Conservation (phyloP, 1,140 invertebrate species). For the Drosophila rhopaloa region DNA sequence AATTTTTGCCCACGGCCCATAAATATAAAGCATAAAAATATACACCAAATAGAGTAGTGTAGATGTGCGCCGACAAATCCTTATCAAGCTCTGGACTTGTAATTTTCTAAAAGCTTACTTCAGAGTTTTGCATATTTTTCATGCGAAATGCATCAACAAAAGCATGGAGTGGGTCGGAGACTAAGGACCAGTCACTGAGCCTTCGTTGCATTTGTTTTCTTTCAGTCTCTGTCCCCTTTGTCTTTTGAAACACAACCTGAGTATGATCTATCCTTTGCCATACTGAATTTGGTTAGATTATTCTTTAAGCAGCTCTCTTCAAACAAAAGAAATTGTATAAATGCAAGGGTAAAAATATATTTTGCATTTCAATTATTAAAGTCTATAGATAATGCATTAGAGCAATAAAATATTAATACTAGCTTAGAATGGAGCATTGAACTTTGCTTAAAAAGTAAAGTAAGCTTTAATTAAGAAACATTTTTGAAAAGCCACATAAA, state of each 20-base stretch:
- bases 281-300: neutral
- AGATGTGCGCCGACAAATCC: conserved; percentile 17
- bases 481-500: conserved; percentile 17
- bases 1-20: conserved; percentile 27
- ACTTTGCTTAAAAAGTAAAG: neutral
- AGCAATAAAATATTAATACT: neutral
- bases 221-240: neutral
- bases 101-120: conserved; percentile 76
- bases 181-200: conserved; percentile 11
- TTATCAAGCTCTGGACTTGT: conserved; percentile 61
- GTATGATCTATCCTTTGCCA: neutral
- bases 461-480: conserved; percentile 46
- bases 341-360: neutral
- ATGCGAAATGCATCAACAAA: conserved; percentile 61
- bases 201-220: conserved; percentile 23
- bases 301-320: neutral
- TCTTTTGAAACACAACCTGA: conserved; percentile 5
- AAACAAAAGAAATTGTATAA: neutral
- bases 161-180: conserved; percentile 4
- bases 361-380: neutral
- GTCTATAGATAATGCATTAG: neutral
- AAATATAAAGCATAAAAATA: conserved; percentile 22
- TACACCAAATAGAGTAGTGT: conserved; percentile 6
- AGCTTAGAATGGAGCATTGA: neutral
- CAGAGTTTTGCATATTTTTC: conserved; percentile 72